phyloP scores from a whole-genome alignment of 2,113 vertebrate species.

The Pogona vitticeps region DNA sequence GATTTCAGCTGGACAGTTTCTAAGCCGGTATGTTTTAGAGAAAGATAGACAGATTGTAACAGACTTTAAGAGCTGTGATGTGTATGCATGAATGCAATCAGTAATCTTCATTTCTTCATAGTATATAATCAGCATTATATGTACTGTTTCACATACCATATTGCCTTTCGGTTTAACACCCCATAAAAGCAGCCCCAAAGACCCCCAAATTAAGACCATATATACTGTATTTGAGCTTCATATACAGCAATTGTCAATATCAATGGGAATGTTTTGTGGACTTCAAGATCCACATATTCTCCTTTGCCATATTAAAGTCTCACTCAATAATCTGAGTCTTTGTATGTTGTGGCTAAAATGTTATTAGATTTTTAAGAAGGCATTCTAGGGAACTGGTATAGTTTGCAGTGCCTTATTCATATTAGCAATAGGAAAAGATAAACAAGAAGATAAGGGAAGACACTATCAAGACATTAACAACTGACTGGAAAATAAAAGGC shows the following conservation, averaged over 20 bases:
- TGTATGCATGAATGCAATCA: background rate
- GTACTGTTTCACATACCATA: background rate
- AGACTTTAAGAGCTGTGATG: background rate
- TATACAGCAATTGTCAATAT: background rate
- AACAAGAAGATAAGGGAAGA: conserved; percentile 24
- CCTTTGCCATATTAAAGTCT: conserved; percentile 29
- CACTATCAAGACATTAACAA: background rate
- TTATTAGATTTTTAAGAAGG: conserved; percentile 8
- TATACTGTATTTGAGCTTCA: conserved; percentile 24
- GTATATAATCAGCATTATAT: background rate
- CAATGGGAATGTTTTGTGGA: background rate
- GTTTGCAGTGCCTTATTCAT: conserved; percentile 16
- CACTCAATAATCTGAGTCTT: background rate
- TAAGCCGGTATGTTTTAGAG: background rate
- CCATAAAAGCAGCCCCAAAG: conserved; percentile 11
- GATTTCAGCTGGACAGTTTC: background rate
- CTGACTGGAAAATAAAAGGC: background rate
- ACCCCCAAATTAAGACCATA: background rate
- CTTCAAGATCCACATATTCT: background rate
- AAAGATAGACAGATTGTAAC: background rate
- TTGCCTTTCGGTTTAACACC: background rate
- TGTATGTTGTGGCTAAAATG: conserved; percentile 34
- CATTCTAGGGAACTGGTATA: conserved; percentile 12
- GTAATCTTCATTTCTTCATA: background rate
- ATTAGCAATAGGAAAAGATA: background rate